These are phyloP conservation scores for Sciurus niger DNA, from an alignment of 2,113 vertebrate genomes.

Conservation along the genomic window DNA sequence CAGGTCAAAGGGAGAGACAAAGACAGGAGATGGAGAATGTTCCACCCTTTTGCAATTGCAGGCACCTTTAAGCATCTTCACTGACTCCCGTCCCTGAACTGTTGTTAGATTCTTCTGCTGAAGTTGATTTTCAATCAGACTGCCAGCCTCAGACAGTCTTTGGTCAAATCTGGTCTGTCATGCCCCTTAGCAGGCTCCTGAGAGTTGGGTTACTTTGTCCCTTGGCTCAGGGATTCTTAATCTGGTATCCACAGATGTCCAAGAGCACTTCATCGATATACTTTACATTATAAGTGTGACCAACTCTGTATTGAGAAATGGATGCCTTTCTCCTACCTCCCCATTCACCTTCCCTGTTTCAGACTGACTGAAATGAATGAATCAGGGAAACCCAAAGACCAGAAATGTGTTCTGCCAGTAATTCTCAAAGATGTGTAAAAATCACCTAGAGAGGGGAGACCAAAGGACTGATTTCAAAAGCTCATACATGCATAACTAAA, in stretches of 20 bases:
- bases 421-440: background rate
- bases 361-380: background rate
- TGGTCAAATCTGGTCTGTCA: background rate
- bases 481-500: background rate
- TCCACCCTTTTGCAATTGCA: background rate
- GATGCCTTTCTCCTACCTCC: background rate
- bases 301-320: background rate
- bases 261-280: background rate
- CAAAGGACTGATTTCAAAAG: conserved; percentile 26
- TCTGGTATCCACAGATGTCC: background rate
- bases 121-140: background rate
- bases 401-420: background rate
- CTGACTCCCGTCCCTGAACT: background rate
- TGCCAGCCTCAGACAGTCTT: background rate
- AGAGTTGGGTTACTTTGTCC: background rate
- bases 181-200: background rate
- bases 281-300: background rate
- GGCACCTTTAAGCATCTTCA: background rate
- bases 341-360: background rate
- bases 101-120: background rate
- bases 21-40: background rate
- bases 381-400: background rate
- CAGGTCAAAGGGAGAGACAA: background rate
- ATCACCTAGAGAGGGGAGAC: background rate
- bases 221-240: background rate